These are phyloP conservation scores for Sylvicapra grimmia DNA, from an alignment of 2,113 vertebrate species.

Conservation along the genomic window DNA sequence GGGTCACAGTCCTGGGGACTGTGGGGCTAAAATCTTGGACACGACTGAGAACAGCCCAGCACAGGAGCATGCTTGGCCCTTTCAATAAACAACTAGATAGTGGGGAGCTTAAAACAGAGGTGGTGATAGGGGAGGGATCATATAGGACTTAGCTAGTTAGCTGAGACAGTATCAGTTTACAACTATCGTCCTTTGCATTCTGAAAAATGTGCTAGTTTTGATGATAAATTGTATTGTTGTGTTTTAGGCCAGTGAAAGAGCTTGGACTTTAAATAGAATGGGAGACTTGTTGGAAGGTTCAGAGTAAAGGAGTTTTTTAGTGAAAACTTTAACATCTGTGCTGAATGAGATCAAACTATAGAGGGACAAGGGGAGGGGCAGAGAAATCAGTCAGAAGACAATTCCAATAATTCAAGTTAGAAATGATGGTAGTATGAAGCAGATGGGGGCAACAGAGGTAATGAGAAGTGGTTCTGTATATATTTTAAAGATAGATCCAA, in stretches of 20 bases:
- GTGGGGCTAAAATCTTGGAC: background rate
- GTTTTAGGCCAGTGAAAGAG: background rate
- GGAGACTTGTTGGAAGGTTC: background rate
- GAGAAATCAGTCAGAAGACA: background rate
- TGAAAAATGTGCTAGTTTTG: background rate
- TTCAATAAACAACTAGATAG: background rate
- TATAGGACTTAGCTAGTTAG: background rate
- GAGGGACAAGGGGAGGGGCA: background rate
- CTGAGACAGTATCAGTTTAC: background rate
- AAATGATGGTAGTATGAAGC: background rate
- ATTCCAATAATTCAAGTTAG: background rate
- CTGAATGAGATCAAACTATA: background rate
- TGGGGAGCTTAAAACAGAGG: background rate
- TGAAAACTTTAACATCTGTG: background rate
- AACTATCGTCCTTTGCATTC: background rate
- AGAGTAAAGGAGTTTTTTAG: background rate
- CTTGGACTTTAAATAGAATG: background rate
- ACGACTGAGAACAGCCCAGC: background rate
- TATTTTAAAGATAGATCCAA: background rate
- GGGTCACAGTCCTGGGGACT: background rate
- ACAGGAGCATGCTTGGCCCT: background rate
- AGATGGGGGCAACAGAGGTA: background rate
- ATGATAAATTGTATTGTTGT: background rate
- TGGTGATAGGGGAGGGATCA: background rate
- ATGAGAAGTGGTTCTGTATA: background rate